Evolutionary conservation across 2,888 invertebrate genomes (phyloP).

Genomic region (Caenorhabditis sp.): DNA sequence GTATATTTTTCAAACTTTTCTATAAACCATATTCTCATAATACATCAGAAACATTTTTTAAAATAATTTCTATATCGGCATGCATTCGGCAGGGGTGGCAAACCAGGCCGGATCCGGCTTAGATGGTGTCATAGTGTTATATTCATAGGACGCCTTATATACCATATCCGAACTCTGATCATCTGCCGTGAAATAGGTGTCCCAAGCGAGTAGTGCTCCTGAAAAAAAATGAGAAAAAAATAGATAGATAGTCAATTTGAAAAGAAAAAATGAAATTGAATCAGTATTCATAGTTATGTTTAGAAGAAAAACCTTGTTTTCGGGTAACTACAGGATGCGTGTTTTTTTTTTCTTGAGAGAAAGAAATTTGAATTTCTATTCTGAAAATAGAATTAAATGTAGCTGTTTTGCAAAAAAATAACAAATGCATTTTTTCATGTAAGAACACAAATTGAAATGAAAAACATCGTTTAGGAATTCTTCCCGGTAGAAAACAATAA

Average conservation of each 20-base stretch:
- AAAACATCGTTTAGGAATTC: no score
- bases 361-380: not conserved
- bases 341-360: not conserved
- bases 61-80: slow-evolving; percentile 4
- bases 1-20: no score
- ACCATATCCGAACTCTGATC: slow-evolving; percentile 31
- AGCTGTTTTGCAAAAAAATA: not conserved
- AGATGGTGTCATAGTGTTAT: slow-evolving; percentile 32
- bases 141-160: slow-evolving; percentile 43
- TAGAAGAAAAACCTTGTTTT: not conserved
- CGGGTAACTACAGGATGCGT: not conserved
- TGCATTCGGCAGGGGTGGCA: slow-evolving; percentile 32
- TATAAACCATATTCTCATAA: no score
- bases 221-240: no score
- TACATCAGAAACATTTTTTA: not conserved
- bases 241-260: no score
- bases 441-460: no score
- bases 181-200: slow-evolving; percentile 50
- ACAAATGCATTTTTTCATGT: no score
- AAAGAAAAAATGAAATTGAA: slow-evolving; percentile 18
- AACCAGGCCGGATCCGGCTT: slow-evolving; percentile 29
- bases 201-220: slow-evolving; percentile 52
- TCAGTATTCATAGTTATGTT: slow-evolving; percentile 14
- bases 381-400: not conserved
- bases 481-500: no score